Conservation (phyloP, 2,113 vertebrate species). For the Corythornis madagascariensis region DNA sequence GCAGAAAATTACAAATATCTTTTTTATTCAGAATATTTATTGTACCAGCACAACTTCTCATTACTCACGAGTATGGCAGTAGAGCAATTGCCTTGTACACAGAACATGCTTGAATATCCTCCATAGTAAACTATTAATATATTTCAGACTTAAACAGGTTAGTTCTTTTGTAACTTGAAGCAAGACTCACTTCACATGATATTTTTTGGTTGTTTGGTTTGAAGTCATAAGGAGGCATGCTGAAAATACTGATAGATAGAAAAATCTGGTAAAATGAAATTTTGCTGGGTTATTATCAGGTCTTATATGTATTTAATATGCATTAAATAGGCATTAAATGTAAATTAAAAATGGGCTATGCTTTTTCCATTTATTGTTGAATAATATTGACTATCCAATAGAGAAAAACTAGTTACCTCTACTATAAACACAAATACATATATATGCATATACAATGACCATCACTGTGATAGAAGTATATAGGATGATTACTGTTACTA, state of each 20-base stretch:
- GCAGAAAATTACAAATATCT: not conserved
- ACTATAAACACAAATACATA: not conserved
- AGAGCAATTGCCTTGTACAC: not conserved
- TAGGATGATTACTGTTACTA: not conserved
- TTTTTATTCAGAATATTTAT: not conserved
- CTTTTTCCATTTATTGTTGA: not conserved
- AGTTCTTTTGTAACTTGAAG: not conserved
- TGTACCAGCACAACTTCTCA: not conserved
- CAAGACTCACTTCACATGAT: not conserved
- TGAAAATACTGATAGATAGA: not conserved
- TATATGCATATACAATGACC: not conserved
- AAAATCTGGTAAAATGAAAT: not conserved
- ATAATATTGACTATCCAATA: not conserved
- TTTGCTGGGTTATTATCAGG: not conserved
- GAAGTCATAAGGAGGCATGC: not conserved
- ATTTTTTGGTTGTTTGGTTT: not conserved
- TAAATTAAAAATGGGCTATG: not conserved
- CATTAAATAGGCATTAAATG: not conserved
- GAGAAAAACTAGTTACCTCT: not conserved
- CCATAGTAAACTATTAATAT: not conserved
- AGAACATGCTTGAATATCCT: not conserved
- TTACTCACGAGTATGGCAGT: not conserved
- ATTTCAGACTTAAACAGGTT: not conserved
- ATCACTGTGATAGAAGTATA: not conserved
- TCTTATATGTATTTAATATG: not conserved